Evolutionary conservation across 2,888 invertebrate species (phyloP).

Genomic region (Pyrochroa serraticornis): DNA sequence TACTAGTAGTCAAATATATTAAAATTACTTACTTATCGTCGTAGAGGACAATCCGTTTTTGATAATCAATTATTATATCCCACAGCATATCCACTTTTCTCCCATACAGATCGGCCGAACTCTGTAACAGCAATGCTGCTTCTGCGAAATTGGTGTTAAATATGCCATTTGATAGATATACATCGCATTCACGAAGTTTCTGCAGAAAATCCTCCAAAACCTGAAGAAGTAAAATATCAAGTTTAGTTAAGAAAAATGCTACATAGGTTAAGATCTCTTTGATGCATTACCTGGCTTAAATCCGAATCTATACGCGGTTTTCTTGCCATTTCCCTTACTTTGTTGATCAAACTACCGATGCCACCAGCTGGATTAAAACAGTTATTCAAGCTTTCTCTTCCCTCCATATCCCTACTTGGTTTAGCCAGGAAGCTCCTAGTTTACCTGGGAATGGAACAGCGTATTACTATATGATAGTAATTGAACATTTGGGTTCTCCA

Average conservation of each 20-base stretch:
- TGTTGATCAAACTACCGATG: constrained; percentile 15
- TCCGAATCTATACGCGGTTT: constrained; percentile 49
- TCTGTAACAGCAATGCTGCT: constrained; percentile 78
- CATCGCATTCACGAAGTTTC: constrained; percentile 56
- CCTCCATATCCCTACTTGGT: too few species aligned
- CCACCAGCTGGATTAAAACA: constrained; percentile 1
- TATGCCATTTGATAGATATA: constrained; percentile 58
- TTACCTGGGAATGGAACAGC: too few species aligned
- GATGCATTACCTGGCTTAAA: constrained; percentile 45
- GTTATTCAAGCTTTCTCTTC: constrained; percentile 8
- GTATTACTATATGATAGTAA: too few species aligned
- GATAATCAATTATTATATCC: constrained; percentile 48
- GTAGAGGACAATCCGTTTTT: constrained; percentile 42
- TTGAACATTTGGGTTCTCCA: too few species aligned
- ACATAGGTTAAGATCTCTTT: neutral
- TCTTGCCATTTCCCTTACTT: constrained; percentile 46
- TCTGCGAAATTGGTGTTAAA: constrained; percentile 73
- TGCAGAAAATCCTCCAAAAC: constrained; percentile 65
- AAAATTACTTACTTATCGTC: constrained; percentile 14
- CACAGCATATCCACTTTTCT: constrained; percentile 70
- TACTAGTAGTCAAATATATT: neutral
- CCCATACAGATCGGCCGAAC: constrained; percentile 72
- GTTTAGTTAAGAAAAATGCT: neutral
- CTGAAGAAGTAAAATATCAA: constrained; percentile 54
- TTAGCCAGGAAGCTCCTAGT: too few species aligned